phyloP scores from a whole-genome alignment of 2,888 invertebrate species.

The Apamea epomidion region DNA sequence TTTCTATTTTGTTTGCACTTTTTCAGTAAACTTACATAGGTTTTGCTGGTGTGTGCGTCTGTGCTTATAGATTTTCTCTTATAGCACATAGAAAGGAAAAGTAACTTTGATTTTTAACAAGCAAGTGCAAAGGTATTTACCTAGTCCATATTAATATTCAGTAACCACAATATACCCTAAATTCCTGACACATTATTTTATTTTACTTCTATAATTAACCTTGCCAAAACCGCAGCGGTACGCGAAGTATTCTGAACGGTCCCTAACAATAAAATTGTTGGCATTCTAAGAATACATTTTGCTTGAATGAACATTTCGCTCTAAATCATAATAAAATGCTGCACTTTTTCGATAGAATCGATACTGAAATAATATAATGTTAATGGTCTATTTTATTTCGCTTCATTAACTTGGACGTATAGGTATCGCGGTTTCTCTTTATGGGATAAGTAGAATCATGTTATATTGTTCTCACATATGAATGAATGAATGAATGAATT shows the following conservation, averaged over 20 bases:
- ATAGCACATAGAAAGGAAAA: too few relatives aligned
- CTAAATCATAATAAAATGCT: conserved; percentile 72
- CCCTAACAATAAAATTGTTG: conserved; percentile 67
- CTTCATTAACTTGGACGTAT: conserved; percentile 19
- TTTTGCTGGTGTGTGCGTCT: too few relatives aligned
- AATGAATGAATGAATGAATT: too few relatives aligned
- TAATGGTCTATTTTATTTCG: conserved; percentile 35
- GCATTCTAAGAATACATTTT: conserved; percentile 77
- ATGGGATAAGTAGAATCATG: neutral
- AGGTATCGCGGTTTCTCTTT: neutral
- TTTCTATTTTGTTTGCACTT: neutral
- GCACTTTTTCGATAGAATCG: conserved; percentile 67
- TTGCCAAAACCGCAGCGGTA: conserved; percentile 5
- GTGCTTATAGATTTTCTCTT: too few relatives aligned
- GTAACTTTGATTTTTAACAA: too few relatives aligned
- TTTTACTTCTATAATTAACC: neutral
- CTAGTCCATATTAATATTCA: too few relatives aligned
- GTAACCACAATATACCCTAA: neutral
- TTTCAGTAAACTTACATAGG: neutral
- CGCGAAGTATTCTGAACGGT: conserved; percentile 58
- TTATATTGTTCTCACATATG: neutral
- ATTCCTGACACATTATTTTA: neutral
- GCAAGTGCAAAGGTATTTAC: too few relatives aligned
- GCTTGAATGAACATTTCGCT: conserved; percentile 78
- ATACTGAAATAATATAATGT: conserved; percentile 43